Base-by-base conservation (phyloP, 2,797 vertebrate species). In the Remorina albescens region DNA sequence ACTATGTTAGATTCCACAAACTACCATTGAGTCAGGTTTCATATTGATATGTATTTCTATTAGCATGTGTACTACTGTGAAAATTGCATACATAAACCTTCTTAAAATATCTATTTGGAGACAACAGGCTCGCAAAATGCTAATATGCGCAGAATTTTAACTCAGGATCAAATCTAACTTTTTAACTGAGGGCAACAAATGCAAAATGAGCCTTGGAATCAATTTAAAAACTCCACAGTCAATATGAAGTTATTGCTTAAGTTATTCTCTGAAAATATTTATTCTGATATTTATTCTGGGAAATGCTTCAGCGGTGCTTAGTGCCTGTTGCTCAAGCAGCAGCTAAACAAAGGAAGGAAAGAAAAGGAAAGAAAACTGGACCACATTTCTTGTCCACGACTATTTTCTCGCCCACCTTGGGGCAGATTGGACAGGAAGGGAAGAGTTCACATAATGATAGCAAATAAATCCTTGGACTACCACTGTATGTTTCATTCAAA, bases 161-260 rank as follows among this genome's bases (percentile, higher is more conserved):
- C 34, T 65, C 47, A n/a, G 39, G 32, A 58, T 64, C 46, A 76
- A 82, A 75, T 81, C 74, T 83, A 79, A 67, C 67, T 47, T 76
- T 65, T 69, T 67, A 73, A 44, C 68, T 36, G 65, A 71, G 58
- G 61, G 61, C 47, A 71, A 44, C 67, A 50, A 65, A 37, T 63
- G n/a, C 76, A 4, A 84, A 62, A 79, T 54, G 51, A 65, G 61
- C 21, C 30, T 53, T 55, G 23, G 23, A 82, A 76, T 74, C 44
- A 50, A 60, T 83, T 84, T 62, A 77, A 77, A 83, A 63, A 71
- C 70, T 55, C 67, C 56, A 74, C 67, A 61, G 61, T 72, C 71
- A 78, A 84, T 86, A 80, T 61, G 2, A 82, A 78, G 58, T 83
- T 62, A 83, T 87, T 74, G 69, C 64, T 72, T 62, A 75, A 78